Evolutionary conservation across 2,888 invertebrate genomes (phyloP), one percentile per base, ranked within the genome.

Genomic region (Mactromeris polynyma): DNA sequence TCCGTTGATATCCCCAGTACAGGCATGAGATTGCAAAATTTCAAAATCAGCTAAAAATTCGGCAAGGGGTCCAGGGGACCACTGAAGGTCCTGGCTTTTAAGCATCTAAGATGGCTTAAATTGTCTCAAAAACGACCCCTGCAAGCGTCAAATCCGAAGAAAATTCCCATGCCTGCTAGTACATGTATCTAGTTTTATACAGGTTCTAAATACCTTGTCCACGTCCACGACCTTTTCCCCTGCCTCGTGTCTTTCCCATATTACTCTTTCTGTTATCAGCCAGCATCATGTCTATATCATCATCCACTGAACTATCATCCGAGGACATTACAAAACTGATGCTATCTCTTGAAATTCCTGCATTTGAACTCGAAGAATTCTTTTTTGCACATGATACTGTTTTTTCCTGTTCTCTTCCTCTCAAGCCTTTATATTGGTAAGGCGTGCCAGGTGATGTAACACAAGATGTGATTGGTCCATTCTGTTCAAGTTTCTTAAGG

Each of bases 371-470:
- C n/a, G 58, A 26, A n/a, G n/a, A 26, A 26, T 2, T 58, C n/a
- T 58, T 21, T 6, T 58, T 58, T 33, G 73, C 73, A 73, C 73
- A 36, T 17, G 73, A 73, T 33, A 21, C 4, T 14, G 19, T 36
- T 73, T 33, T 33, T 14, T 86, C 86, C 33, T 46, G 21, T 40
- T 86, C 89, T n/a, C 83, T 51, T 0, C 89, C 87, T 51, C 89
- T 36, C 9, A 90, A 78, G 17, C 89, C 89, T 79, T 87, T 90
- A 51, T 90, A 90, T n/a, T 87, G 87, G 33, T 82, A 87, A 51
- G 89, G 85, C 0, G 87, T 78, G 40, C 69, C 40, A 40, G 85
- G 42, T 17, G 69, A 40, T 58, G 77, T 33, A 58, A 78, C 58
- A 82, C 86, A 78, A 54, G 46, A 46, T 21, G 26, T 21, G 19